These are phyloP conservation scores for Zoanthus sansibaricus DNA, from an alignment of 92 coral and sea anemone genomes.

Conservation along the genomic window DNA sequence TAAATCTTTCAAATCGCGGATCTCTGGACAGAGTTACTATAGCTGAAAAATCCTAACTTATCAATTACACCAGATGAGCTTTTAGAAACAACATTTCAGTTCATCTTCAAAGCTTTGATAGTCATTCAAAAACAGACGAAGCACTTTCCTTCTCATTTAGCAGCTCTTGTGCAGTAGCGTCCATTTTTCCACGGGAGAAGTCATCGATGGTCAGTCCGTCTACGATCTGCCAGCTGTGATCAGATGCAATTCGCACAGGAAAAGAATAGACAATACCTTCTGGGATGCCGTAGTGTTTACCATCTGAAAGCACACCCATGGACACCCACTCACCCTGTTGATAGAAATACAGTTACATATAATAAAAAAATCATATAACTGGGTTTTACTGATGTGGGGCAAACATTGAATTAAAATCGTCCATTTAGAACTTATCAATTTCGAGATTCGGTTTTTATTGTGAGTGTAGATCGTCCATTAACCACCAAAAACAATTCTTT, in stretches of 20 bases:
- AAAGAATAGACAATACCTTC: constrained; percentile 90
- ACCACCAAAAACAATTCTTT: too few relatives aligned
- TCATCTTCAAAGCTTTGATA: constrained; percentile 7
- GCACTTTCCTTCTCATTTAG: constrained; percentile 69
- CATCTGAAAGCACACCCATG: constrained; percentile 97
- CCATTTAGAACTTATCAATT: not conserved
- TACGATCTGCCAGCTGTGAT: constrained; percentile 76
- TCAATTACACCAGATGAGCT: not conserved
- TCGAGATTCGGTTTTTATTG: too few relatives aligned
- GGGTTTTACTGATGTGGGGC: not conserved
- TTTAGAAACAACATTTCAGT: not conserved
- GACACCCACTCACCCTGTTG: constrained; percentile 83
- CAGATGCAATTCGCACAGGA: constrained; percentile 68
- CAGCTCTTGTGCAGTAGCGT: constrained; percentile 90
- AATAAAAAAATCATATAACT: not conserved
- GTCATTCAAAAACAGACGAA: constrained; percentile 35
- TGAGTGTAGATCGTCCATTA: too few relatives aligned
- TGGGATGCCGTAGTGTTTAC: constrained; percentile 89
- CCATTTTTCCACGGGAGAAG: constrained; percentile 96
- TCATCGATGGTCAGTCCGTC: constrained; percentile 80
- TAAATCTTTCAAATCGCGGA: too few relatives aligned
- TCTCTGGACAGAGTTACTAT: too few relatives aligned
- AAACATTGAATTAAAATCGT: not conserved
- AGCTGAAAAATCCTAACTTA: not conserved
- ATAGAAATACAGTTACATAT: constrained; percentile 5